phyloP scores from a whole-genome alignment of 2,797 vertebrate genomes.

The Columba guinea region DNA sequence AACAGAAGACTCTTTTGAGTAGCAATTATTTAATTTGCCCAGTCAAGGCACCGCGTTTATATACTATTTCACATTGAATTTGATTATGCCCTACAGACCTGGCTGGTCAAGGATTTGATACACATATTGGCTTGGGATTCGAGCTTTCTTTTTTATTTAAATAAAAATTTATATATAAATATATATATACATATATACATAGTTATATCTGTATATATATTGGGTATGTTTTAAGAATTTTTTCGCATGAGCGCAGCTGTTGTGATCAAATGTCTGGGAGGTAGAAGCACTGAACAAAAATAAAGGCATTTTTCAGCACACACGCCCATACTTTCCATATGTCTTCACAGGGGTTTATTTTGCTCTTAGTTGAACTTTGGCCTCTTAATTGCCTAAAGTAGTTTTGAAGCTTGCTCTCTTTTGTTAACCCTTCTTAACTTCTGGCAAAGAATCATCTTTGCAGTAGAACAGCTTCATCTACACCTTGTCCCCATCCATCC shows the following conservation, averaged over 20 bases:
- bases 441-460: not conserved
- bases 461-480: not conserved
- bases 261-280: conserved; percentile 78
- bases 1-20: conserved; percentile 84
- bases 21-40: conserved; percentile 85
- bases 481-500: not conserved
- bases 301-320: conserved; percentile 68
- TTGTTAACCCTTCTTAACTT: not conserved
- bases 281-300: conserved; percentile 76
- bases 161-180: conserved; percentile 82
- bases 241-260: conserved; percentile 83
- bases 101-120: conserved; percentile 86
- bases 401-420: not conserved
- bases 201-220: conserved; percentile 84
- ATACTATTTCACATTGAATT: conserved; percentile 91
- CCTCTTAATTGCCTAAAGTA: conserved; percentile 5
- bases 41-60: conserved; percentile 84
- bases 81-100: conserved; percentile 86
- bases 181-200: conserved; percentile 81
- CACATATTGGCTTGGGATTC: conserved; percentile 85
- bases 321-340: conserved; percentile 21
- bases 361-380: not conserved
- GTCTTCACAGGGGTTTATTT: conserved; percentile 44
- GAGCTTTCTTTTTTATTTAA: conserved; percentile 87
- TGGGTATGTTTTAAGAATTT: conserved; percentile 83